phyloP scores from a whole-genome alignment of 2,888 invertebrate species.

The Nomada hirtipes region DNA sequence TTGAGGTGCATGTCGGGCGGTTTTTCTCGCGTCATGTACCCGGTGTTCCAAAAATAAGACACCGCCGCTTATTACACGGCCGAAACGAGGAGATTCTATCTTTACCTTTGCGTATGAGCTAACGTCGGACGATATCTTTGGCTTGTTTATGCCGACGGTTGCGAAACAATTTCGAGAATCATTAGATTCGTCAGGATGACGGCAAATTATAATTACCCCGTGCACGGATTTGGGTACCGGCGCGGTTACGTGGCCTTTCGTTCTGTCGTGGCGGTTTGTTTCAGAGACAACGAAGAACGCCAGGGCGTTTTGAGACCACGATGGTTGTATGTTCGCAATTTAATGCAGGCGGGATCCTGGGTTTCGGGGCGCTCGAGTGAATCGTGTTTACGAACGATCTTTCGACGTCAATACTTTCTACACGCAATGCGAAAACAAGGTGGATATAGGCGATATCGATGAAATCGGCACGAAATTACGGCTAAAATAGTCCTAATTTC shows the following conservation, averaged over 20 bases:
- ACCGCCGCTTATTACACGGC: slow-evolving; percentile 52
- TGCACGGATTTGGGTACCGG: neutral
- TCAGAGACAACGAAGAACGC: neutral
- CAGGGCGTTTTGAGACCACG: neutral
- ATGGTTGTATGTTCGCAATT: neutral
- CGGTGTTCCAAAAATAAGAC: slow-evolving; percentile 66
- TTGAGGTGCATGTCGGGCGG: neutral
- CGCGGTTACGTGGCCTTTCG: neutral
- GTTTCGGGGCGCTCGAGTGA: neutral
- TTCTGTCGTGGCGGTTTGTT: neutral
- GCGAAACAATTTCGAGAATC: slow-evolving; percentile 66
- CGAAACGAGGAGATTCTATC: slow-evolving; percentile 63
- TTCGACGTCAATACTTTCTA: slow-evolving; percentile 11
- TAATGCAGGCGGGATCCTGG: neutral
- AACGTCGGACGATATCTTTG: slow-evolving; percentile 70
- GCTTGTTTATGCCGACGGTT: slow-evolving; percentile 68
- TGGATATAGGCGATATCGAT: neutral
- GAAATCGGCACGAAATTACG: slow-evolving; percentile 27
- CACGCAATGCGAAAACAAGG: neutral
- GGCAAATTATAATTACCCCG: slow-evolving; percentile 52
- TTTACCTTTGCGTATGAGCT: slow-evolving; percentile 68
- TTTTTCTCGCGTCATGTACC: slow-evolving; percentile 28
- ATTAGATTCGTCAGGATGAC: slow-evolving; percentile 57
- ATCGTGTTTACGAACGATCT: slow-evolving; percentile 5
- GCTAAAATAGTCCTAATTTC: slow-evolving; percentile 34